These are phyloP conservation scores for Platycnemis pennipes DNA, from an alignment of 2,888 invertebrate genomes.

Conservation along the genomic window DNA sequence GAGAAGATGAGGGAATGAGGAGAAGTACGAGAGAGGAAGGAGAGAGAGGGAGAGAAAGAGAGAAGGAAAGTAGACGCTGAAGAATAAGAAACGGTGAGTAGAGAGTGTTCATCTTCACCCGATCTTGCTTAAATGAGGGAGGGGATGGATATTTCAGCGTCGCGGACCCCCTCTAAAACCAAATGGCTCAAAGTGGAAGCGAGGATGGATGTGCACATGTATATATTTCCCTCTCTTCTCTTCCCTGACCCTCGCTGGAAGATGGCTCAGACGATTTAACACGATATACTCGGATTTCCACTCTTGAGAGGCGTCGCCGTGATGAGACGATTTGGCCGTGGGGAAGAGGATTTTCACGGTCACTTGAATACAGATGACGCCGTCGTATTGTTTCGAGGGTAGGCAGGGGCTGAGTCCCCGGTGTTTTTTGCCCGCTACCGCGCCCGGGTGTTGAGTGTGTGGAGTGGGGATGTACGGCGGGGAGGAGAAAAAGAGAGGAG, in stretches of 20 bases:
- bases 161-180: slow-evolving; percentile 28
- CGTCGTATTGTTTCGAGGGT: slow-evolving; percentile 5
- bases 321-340: slow-evolving; percentile 24
- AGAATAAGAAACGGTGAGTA: not conserved
- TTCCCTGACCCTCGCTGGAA: not conserved
- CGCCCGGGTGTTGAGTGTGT: not conserved
- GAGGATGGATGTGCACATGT: not conserved
- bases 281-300: slow-evolving; percentile 15
- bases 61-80: not conserved
- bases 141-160: slow-evolving; percentile 52
- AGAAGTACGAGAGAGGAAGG: not conserved
- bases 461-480: not conserved
- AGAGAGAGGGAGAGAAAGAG: not conserved
- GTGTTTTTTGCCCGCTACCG: not conserved
- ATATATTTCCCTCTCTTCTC: not conserved
- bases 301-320: not conserved
- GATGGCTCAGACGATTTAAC: slow-evolving; percentile 34
- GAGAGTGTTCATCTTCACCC: not conserved
- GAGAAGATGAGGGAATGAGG: not conserved
- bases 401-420: not conserved
- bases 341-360: slow-evolving; percentile 6
- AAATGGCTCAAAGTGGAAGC: slow-evolving; percentile 21
- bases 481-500: not conserved
- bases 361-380: slow-evolving; percentile 37
- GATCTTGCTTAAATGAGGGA: not conserved